Evolutionary conservation across 2,113 vertebrate species (phyloP).

Genomic region (Otocyon megalotis): DNA sequence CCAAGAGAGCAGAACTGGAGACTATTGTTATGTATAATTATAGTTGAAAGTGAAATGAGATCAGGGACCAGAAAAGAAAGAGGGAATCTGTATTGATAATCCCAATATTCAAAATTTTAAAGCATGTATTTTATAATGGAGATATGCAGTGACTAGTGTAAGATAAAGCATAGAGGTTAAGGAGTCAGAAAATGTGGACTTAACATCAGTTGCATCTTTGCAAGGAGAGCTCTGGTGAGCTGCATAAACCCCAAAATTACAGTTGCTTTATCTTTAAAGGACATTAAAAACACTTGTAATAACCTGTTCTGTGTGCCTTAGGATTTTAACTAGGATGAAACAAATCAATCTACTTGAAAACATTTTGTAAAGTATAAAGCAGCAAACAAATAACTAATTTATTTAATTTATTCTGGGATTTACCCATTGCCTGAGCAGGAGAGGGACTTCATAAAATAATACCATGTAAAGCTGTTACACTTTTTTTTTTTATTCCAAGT

Average conservation of each 20-base stretch:
- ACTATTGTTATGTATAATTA: not conserved
- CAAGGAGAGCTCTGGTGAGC: not conserved
- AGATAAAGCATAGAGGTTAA: not conserved
- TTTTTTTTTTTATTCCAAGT: not conserved
- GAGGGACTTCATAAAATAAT: slow-evolving; percentile 12
- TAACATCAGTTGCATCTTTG: not conserved
- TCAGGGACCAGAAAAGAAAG: not conserved
- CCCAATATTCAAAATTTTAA: slow-evolving; percentile 26
- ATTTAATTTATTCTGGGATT: slow-evolving; percentile 29
- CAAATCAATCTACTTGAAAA: slow-evolving; percentile 48
- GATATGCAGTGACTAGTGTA: not conserved
- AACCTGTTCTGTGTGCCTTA: not conserved
- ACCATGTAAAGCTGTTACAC: not conserved
- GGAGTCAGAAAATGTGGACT: not conserved
- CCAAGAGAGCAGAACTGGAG: not conserved
- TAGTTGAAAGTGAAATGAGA: not conserved
- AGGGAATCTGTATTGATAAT: slow-evolving; percentile 10
- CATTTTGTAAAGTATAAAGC: slow-evolving; percentile 48
- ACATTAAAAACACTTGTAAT: not conserved
- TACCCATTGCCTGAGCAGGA: not conserved
- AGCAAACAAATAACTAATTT: slow-evolving; percentile 27
- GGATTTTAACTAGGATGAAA: slow-evolving; percentile 24
- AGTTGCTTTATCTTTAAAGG: slow-evolving; percentile 58
- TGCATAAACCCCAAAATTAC: not conserved
- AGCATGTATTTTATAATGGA: not conserved